Evolutionary conservation across 2,113 vertebrate species (phyloP).

Genomic region (Sinocyclocheilus rhinocerous): DNA sequence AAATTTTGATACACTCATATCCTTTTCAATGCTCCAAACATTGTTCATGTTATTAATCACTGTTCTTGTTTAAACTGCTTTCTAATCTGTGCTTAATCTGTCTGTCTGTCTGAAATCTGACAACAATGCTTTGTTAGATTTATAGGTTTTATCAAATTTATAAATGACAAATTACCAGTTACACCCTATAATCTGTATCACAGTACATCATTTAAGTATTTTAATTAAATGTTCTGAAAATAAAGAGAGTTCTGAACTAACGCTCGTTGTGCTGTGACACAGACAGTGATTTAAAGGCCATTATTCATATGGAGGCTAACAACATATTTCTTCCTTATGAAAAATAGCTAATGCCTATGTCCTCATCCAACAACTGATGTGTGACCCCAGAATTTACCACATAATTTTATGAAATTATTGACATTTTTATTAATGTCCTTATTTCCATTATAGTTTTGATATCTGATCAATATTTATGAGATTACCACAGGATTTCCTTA

Average conservation of each 20-base stretch:
- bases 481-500: slow-evolving; percentile 68
- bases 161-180: background rate
- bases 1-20: slow-evolving; percentile 99
- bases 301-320: background rate
- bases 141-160: background rate
- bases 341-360: background rate
- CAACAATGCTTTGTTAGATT: background rate
- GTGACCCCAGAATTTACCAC: background rate
- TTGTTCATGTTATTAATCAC: slow-evolving; percentile 23
- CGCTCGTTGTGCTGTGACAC: background rate
- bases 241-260: background rate
- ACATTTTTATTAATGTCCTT: background rate
- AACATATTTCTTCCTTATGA: background rate
- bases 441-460: background rate
- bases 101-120: background rate
- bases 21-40: slow-evolving; percentile 78
- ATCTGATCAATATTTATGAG: background rate
- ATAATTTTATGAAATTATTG: background rate
- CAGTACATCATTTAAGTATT: background rate
- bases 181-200: background rate
- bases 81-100: background rate
- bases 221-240: background rate
- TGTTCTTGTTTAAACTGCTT: slow-evolving; percentile 8
- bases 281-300: background rate
- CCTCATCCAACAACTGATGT: background rate